phyloP scores from a whole-genome alignment of 2,888 invertebrate species.

The Apantesis nais region DNA sequence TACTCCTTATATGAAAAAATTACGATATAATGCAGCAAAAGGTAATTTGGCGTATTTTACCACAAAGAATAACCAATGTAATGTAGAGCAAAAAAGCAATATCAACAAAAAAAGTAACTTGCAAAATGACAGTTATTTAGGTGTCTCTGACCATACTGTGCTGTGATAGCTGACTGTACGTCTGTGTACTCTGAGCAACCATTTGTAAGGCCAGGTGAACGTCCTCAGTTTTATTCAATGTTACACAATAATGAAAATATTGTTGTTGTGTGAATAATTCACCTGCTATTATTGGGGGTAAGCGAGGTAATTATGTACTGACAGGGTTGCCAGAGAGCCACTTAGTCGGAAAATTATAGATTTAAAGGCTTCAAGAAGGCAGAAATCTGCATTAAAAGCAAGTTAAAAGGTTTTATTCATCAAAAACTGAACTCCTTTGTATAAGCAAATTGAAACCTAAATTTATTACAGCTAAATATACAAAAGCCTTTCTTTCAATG shows the following conservation, averaged over 20 bases:
- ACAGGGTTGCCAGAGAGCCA: not conserved
- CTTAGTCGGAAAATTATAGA: not conserved
- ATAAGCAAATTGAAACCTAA: not conserved
- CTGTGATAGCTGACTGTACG: not conserved
- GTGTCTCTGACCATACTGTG: not conserved
- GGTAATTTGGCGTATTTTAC: not conserved
- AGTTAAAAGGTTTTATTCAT: no score
- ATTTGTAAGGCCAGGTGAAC: conserved; percentile 31
- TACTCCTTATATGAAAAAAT: not conserved
- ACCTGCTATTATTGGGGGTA: conserved; percentile 28
- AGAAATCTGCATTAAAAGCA: no score
- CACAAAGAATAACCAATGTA: not conserved
- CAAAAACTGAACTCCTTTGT: not conserved
- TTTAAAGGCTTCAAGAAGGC: not conserved
- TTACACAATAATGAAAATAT: conserved; percentile 30
- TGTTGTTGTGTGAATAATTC: conserved; percentile 37
- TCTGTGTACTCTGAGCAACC: not conserved
- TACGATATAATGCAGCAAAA: not conserved
- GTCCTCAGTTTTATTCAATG: conserved; percentile 36
- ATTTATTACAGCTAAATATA: not conserved
- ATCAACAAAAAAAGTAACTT: not conserved
- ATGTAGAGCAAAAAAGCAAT: not conserved
- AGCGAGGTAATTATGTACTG: not conserved
- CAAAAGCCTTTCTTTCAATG: not conserved
- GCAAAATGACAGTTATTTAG: not conserved